Percentiles rank a stretch among this genome's conserved stretches.
phyloP scores from a whole-genome alignment of 2,888 invertebrate species.

The Perithous albicinctus region DNA sequence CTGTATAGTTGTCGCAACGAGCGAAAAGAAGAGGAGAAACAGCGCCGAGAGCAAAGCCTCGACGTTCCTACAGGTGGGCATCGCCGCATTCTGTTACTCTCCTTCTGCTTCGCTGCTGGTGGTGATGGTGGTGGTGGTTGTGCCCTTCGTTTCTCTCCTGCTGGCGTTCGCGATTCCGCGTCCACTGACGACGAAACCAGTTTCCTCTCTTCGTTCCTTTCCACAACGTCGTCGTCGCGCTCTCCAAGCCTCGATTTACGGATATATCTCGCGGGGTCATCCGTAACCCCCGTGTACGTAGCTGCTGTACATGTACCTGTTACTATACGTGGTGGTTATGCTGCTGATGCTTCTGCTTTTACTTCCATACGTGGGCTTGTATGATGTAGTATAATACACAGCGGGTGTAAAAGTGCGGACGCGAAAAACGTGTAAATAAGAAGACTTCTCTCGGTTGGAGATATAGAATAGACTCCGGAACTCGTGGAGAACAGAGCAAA shows the following conservation, averaged over 20 bases:
- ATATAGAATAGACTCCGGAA: slow-evolving; percentile 43
- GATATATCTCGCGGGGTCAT: slow-evolving; percentile 71
- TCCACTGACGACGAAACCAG: slow-evolving; percentile 68
- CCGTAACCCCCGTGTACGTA: slow-evolving; percentile 46
- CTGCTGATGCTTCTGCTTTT: slow-evolving; percentile 36
- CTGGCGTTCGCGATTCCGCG: slow-evolving; percentile 20
- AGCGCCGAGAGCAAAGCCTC: slow-evolving; percentile 40
- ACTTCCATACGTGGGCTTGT: slow-evolving; percentile 20
- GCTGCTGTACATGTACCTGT: background rate
- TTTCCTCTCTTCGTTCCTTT: slow-evolving; percentile 67
- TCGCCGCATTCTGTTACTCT: slow-evolving; percentile 36
- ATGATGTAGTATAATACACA: background rate
- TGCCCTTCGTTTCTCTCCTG: slow-evolving; percentile 41
- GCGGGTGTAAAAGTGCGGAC: slow-evolving; percentile 5
- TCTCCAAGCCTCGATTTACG: slow-evolving; percentile 52
- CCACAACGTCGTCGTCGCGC: slow-evolving; percentile 43
- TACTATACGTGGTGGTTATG: slow-evolving; percentile 33
- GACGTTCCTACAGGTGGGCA: slow-evolving; percentile 72
- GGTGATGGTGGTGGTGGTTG: background rate
- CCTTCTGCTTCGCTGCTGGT: slow-evolving; percentile 33
- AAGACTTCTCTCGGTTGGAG: slow-evolving; percentile 31
- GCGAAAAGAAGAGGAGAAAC: slow-evolving; percentile 39
- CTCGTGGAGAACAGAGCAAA: slow-evolving; percentile 26
- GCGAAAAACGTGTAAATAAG: slow-evolving; percentile 54
- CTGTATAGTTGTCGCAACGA: slow-evolving; percentile 51